These are phyloP conservation scores for Scaeva pyrastri DNA, from an alignment of 2,888 invertebrate species.

Conservation along the genomic window DNA sequence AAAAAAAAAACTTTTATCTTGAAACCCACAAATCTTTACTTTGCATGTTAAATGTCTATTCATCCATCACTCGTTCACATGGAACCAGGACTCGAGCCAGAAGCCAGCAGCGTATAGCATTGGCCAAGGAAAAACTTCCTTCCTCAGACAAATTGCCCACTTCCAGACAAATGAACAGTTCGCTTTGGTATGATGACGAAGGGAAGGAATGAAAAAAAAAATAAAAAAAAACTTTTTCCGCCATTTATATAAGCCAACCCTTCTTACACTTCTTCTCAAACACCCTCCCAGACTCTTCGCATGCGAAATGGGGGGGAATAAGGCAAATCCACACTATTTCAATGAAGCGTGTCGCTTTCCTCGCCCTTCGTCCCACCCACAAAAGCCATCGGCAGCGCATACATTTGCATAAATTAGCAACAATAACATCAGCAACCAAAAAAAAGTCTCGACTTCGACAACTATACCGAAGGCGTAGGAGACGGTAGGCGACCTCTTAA, in stretches of 20 bases:
- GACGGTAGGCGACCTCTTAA: slow-evolving; percentile 16
- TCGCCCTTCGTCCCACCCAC: slow-evolving; percentile 31
- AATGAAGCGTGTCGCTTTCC: slow-evolving; percentile 44
- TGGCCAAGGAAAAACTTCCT: slow-evolving; percentile 18
- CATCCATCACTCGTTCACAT: slow-evolving; percentile 43
- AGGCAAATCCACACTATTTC: neutral
- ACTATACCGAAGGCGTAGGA: too few relatives aligned
- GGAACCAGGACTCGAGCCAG: slow-evolving; percentile 16
- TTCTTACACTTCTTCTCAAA: slow-evolving; percentile 12
- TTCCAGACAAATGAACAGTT: slow-evolving; percentile 65
- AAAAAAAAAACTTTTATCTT: slow-evolving; percentile 15
- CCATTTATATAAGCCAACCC: slow-evolving; percentile 59
- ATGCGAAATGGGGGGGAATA: neutral
- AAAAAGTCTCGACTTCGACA: slow-evolving; percentile 33
- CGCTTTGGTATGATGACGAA: slow-evolving; percentile 38
- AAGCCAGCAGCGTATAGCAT: slow-evolving; percentile 1
- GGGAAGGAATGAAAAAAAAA: neutral
- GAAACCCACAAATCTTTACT: slow-evolving; percentile 43
- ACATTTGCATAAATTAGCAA: slow-evolving; percentile 71
- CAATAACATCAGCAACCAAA: neutral
- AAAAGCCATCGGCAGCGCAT: slow-evolving; percentile 41
- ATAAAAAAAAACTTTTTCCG: slow-evolving; percentile 52
- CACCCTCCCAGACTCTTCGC: neutral
- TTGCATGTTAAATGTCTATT: slow-evolving; percentile 38
- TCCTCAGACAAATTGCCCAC: slow-evolving; percentile 60